Evolutionary conservation across 2,113 vertebrate species (phyloP).

Genomic region (Hemiscyllium ocellatum): DNA sequence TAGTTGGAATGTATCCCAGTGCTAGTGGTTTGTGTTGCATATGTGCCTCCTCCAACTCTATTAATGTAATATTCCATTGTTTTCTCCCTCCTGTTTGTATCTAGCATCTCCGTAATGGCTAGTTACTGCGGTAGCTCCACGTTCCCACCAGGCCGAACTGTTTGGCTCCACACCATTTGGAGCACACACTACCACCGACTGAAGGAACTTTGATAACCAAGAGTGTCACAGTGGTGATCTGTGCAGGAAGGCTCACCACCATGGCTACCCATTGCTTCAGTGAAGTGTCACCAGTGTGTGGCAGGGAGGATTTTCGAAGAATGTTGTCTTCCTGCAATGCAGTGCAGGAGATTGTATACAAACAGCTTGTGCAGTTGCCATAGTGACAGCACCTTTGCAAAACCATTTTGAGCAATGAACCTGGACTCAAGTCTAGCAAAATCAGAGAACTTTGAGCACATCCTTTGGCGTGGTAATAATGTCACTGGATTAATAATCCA

Average conservation of each 20-base stretch:
- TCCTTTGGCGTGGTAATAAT: too few relatives aligned
- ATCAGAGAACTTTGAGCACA: neutral
- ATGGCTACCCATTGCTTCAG: neutral
- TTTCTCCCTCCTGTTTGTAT: neutral
- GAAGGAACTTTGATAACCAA: neutral
- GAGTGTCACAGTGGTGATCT: neutral
- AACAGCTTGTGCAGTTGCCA: neutral
- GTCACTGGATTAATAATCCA: too few relatives aligned
- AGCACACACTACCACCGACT: neutral
- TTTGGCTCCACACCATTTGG: neutral
- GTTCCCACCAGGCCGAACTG: neutral
- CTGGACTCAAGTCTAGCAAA: neutral
- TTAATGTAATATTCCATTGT: neutral
- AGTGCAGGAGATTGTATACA: neutral
- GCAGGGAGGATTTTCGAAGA: neutral
- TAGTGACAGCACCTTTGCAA: neutral
- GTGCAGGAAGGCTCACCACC: neutral
- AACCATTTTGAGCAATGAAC: neutral
- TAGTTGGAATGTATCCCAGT: too few relatives aligned
- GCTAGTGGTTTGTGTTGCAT: neutral
- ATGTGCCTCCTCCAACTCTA: neutral
- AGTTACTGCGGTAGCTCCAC: neutral
- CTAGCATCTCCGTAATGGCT: neutral
- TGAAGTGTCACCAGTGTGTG: neutral
- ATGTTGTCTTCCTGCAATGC: neutral